Evolutionary conservation across 2,888 invertebrate species (phyloP), one percentile per base, ranked within the genome.

Genomic region (Ceratothoa steindachneri): DNA sequence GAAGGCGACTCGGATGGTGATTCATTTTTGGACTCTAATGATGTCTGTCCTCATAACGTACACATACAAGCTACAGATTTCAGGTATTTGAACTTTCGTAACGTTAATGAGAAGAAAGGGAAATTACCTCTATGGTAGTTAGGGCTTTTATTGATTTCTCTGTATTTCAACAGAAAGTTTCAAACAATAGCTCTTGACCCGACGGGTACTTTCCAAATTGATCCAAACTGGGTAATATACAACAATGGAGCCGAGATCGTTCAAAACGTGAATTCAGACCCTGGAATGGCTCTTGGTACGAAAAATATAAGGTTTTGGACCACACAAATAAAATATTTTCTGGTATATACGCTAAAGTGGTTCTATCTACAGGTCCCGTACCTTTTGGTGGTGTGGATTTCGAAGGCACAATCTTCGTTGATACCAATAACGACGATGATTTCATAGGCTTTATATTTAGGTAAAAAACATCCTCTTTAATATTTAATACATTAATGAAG

Each of bases 371-470:
- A n/a, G n/a, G n/a, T n/a, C n/a, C 69, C 82, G 83, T n/a, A n/a
- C n/a, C n/a, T 1, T 95, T 97, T 83, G 90, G 90, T 1, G 97
- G 95, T 0, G 95, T 97, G 0, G 96, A 97, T 84, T 97, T 95
- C 82, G 95, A 96, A 83, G 95, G 95, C 27, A 97, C 97, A 0
- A 91, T 97, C 84, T 96, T 92, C 82, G 90, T 97, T 0, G 93
- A 93, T 81, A 92, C 94, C 0, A 91, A 92, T 80, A 90, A 91
- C 1, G 97, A 97, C 83, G 96, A 97, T 83, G 97, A 97, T 83
- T 97, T 93, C 82, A 94, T 93, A n/a, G 97, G 97, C 30, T 96
- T 97, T 82, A 91, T 97, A 80, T 97, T 95, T 87, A 90, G 91
- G 89, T 91, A 85, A 82, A 82, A 77, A 68, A 64, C 53, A 31